Base-by-base conservation (phyloP, 2,888 invertebrate genomes). In the Cheiracanthium punctorium region DNA sequence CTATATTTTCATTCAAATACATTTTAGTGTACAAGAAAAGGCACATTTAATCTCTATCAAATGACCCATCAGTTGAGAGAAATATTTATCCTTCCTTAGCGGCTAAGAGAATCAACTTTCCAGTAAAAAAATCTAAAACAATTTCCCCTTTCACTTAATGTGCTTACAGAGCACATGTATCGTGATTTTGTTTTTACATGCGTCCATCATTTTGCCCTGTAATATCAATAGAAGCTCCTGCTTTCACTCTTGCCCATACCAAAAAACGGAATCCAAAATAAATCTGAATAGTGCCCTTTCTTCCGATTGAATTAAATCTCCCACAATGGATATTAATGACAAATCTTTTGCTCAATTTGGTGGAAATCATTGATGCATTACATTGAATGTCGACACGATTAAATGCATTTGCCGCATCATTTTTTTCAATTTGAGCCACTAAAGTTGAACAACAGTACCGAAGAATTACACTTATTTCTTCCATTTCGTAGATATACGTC, bases 281-380 rank as follows among this genome's bases (percentile, higher is more conserved):
- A 58, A 58, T 58, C 58, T 24, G 58, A 58, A 58, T 58, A 24
- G 20, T 20, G 24, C 58, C 58, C 48, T 20, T 58, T 58, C 58
- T 58, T 58, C 58, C 58, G 58, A 58, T 58, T 58, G 58, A 58
- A 58, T 58, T 58, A 58, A 58, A 58, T 12, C 58, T 5, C 58
- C 12, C 58, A 24, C 20, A 58, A 58, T 58, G 58, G 58, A 58
- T 58, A 58, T 58, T 58, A 58, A 58, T 24, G 58, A 58, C 58
- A 58, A 58, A 58, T 58, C 58, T 58, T 58, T 58, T 58, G 58
- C 58, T 58, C 58, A 58, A 58, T 58, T 58, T 58, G 58, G 24
- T 58, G 12, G 58, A 58, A 58, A 58, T 58, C 58, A 58, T 58
- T 24, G 58, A 58, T 58, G 58, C 58, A 24, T 58, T 58, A 24